phyloP scores from a whole-genome alignment of 2,888 invertebrate genomes.

The Synergus japonicus region DNA sequence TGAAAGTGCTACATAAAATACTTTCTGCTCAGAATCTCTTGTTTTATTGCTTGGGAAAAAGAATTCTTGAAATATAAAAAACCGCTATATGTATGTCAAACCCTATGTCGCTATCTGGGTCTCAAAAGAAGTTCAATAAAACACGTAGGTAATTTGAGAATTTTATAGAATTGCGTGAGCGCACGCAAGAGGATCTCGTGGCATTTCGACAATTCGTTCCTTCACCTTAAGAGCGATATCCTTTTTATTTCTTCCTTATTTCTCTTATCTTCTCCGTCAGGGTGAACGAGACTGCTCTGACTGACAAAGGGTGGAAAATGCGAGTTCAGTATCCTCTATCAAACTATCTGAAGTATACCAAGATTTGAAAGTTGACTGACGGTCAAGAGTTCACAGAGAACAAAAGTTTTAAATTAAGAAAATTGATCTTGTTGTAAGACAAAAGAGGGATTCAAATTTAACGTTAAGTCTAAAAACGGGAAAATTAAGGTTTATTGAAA shows the following conservation, averaged over 20 bases:
- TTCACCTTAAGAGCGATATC: background rate
- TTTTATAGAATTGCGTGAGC: slow-evolving; percentile 1
- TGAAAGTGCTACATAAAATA: too few species aligned
- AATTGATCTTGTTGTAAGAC: too few species aligned
- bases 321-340: slow-evolving; percentile 9
- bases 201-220: slow-evolving; percentile 19
- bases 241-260: slow-evolving; percentile 32
- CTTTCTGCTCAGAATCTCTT: too few species aligned
- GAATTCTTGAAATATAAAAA: too few species aligned
- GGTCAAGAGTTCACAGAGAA: background rate
- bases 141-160: background rate
- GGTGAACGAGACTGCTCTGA: slow-evolving; percentile 11
- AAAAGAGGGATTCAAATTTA: background rate
- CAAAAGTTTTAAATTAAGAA: too few species aligned
- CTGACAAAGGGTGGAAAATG: slow-evolving; percentile 24
- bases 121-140: background rate
- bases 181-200: slow-evolving; percentile 10
- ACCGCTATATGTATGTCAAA: too few species aligned
- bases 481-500: too few species aligned
- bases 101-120: too few species aligned
- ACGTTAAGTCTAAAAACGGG: too few species aligned
- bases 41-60: too few species aligned
- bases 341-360: background rate
- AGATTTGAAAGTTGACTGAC: background rate
- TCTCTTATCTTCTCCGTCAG: slow-evolving; percentile 3